Percentiles rank a stretch among this genome's conserved stretches.
Conservation (phyloP, 2,888 invertebrate genomes). For the Neoitamus cyanurus region DNA sequence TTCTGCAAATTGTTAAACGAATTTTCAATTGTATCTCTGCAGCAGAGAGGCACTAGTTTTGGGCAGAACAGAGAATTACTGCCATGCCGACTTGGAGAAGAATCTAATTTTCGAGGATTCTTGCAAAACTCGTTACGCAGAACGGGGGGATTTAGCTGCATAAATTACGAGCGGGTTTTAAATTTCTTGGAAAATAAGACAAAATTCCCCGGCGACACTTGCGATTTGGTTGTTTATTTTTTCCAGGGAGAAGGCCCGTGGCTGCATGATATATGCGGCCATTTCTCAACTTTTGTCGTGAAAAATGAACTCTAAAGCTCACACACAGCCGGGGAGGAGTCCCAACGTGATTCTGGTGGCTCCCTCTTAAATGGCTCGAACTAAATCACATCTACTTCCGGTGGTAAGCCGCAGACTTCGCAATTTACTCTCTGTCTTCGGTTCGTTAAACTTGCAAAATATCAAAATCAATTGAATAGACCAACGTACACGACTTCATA, state of each 20-base stretch:
- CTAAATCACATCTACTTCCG: constrained; percentile 39
- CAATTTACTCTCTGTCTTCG: constrained; percentile 39
- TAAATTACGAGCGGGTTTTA: background rate
- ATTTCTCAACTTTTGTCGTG: constrained; percentile 31
- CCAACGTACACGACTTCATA: constrained; percentile 34
- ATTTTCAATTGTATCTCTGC: background rate
- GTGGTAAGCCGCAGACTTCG: constrained; percentile 26
- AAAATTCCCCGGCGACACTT: background rate
- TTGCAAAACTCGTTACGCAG: background rate
- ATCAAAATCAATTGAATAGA: constrained; percentile 41
- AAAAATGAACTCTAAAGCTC: constrained; percentile 6
- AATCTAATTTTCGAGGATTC: background rate
- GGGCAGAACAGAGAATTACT: background rate
- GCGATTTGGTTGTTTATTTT: background rate
- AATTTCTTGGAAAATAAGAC: background rate
- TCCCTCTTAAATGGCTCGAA: constrained; percentile 32
- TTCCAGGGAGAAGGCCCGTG: background rate
- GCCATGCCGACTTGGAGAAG: background rate
- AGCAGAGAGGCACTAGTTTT: background rate
- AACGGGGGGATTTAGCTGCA: background rate
- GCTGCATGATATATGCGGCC: constrained; percentile 2
- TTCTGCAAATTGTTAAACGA: constrained; percentile 18
- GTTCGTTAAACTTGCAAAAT: constrained; percentile 45
- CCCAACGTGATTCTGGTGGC: constrained; percentile 11
- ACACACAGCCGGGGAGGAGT: background rate